These are phyloP conservation scores for Ataeniobius toweri DNA, from an alignment of 2,797 vertebrate species.

Conservation along the genomic window DNA sequence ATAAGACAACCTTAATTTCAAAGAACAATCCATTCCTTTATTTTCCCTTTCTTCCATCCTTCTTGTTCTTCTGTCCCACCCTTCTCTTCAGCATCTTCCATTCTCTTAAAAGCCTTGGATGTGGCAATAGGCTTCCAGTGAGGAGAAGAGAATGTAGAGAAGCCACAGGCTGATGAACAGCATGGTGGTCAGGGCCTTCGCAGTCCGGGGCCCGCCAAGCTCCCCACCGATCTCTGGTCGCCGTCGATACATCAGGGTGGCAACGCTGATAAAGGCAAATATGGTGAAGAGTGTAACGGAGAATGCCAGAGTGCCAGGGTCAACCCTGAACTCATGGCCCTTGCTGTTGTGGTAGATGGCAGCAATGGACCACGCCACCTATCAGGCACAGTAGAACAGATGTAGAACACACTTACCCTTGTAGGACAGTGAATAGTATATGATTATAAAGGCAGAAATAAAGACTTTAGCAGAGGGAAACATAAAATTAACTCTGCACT, in stretches of 20 bases:
- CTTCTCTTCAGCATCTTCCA: conserved; percentile 31
- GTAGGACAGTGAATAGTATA: conserved; percentile 3
- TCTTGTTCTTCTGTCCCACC: conserved; percentile 36
- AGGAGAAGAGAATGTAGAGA: conserved; percentile 99
- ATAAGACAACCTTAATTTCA: conserved; percentile 50
- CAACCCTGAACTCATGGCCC: conserved; percentile 88
- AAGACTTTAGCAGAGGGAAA: not conserved
- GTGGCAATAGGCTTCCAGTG: conserved; percentile 99
- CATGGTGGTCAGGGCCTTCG: conserved; percentile 92
- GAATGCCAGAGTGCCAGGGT: conserved; percentile 94
- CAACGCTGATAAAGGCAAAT: conserved; percentile 97
- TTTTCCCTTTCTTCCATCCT: conserved; percentile 34
- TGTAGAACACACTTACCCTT: not conserved
- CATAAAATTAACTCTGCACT: conserved; percentile 31
- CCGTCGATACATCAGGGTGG: conserved; percentile 93
- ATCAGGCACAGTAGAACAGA: conserved; percentile 14
- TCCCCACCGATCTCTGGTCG: conserved; percentile 97
- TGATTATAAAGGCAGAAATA: conserved; percentile 1
- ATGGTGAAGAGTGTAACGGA: conserved; percentile 99
- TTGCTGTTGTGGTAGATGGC: conserved; percentile 93
- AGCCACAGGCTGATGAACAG: conserved; percentile 98
- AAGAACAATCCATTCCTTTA: conserved; percentile 36
- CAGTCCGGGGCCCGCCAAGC: conserved; percentile 98
- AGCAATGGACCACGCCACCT: conserved; percentile 97
- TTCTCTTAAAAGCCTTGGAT: conserved; percentile 94